Evolutionary conservation across 2,113 vertebrate genomes (phyloP), one percentile per base, ranked within the genome.

Genomic region (Spermophilus dauricus): DNA sequence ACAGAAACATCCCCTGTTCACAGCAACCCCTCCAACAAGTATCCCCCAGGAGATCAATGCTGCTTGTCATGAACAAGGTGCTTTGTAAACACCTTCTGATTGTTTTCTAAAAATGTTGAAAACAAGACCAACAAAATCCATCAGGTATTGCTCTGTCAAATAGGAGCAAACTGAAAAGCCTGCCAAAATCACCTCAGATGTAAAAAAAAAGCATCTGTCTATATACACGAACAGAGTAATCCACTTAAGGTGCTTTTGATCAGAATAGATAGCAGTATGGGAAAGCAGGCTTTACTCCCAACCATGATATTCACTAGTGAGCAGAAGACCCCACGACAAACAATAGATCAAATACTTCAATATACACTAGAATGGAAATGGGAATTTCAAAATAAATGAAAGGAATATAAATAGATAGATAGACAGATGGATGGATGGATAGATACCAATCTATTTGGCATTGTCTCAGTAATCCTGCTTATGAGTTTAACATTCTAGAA

Each of bases 41-140:
- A 42, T 81, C 93, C 45, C 96, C 83, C 53, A 86, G 67, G 69
- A 88, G 95, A 94, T 87, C 94, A 73, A 0, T 58, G 78, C 95
- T 39, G 0, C 51, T 94, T 96, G 42, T 73, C 95, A 86, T 17
- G 63, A 92, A 75, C 70, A 89, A 58, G 53, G 53, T 12, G 28
- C 26, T 75, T 81, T 58, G 70, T 85, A 84, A 96, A 85, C 6
- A 93, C 61, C 87, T 95, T 67, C 88, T 70, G 72, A 70, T 91
- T 18, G 22, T 76, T 89, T 88, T 78, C 86, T 67, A 4, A 28
- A 3, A 42, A 34, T 90, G 45, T 14, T n/a, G 89, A 81, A 70
- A 76, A 17, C 13, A 81, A 75, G 95, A 93, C 42, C 61, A 63
- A 58, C 48, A 63, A 89, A 63, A 58, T 45, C 20, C 51, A 0